These are phyloP conservation scores for Pectinophora gossypiella DNA, from an alignment of 1,140 invertebrate genomes.

Conservation along the genomic window DNA sequence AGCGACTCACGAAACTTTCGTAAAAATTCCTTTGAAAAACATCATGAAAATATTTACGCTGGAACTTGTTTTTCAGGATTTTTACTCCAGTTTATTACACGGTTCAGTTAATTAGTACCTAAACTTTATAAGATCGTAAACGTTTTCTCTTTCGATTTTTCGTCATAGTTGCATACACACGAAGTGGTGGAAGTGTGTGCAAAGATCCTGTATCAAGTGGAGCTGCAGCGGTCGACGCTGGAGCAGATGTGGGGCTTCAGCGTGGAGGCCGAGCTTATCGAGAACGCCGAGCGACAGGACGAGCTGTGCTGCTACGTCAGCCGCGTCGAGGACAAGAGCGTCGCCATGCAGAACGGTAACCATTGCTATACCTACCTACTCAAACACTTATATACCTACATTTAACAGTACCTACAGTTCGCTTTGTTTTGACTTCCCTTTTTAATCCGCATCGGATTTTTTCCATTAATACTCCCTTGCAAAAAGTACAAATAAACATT, in stretches of 20 bases:
- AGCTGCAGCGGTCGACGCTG: conserved; percentile 89
- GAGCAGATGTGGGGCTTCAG: conserved; percentile 99
- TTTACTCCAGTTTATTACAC: no score
- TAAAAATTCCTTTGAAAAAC: not conserved
- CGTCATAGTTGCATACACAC: conserved; percentile 95
- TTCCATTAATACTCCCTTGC: conserved; percentile 5
- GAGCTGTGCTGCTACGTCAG: conserved; percentile 98
- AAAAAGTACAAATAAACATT: conserved; percentile 27
- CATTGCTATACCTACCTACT: not conserved
- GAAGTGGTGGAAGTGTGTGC: conserved; percentile 97
- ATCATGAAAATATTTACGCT: not conserved
- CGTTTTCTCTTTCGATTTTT: no score
- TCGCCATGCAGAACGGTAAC: conserved; percentile 95
- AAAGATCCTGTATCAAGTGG: conserved; percentile 97
- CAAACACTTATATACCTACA: no score
- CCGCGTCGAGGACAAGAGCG: conserved; percentile 94
- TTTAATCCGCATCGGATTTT: conserved; percentile 5
- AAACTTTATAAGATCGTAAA: no score
- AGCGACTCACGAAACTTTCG: not conserved
- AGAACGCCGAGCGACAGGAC: conserved; percentile 96
- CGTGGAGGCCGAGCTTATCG: conserved; percentile 96
- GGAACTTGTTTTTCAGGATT: not conserved
- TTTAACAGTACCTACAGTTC: no score
- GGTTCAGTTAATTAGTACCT: no score
- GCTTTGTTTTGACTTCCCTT: not conserved